A percentile compares a stretch with the other conserved stretches of the same genome.
Conservation (phyloP, 2,888 invertebrate genomes). For the Dysmachus trigonus region DNA sequence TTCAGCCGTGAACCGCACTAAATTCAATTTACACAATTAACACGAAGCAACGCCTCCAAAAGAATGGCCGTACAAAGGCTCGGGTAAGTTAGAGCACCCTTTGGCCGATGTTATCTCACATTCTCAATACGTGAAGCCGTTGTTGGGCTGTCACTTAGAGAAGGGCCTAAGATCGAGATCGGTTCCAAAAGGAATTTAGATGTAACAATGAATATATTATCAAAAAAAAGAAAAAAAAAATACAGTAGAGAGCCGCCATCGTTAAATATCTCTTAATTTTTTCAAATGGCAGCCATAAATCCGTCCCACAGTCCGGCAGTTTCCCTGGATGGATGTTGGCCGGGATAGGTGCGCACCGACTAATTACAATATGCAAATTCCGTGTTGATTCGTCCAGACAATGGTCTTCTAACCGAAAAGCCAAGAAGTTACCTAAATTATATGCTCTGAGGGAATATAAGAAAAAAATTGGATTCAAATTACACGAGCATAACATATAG, state of each 20-base stretch:
- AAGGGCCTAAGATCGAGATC: neutral
- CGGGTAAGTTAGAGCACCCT: neutral
- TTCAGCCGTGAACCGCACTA: neutral
- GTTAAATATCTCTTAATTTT: conserved; percentile 28
- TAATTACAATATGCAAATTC: conserved; percentile 50
- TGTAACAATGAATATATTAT: neutral
- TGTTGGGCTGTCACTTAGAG: neutral
- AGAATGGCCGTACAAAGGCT: neutral
- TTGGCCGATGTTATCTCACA: neutral
- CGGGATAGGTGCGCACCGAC: conserved; percentile 35
- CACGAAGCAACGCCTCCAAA: neutral
- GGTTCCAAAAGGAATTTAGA: neutral
- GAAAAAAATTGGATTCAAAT: neutral
- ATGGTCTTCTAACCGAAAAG: neutral
- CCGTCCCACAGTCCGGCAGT: neutral
- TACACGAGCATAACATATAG: neutral
- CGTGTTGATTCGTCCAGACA: conserved; percentile 24
- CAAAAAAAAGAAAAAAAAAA: neutral
- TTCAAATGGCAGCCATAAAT: conserved; percentile 26
- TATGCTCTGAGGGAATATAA: neutral
- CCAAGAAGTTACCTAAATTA: neutral
- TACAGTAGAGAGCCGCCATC: neutral
- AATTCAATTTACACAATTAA: neutral
- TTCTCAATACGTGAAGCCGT: neutral
- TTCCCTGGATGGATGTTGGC: neutral